Base-by-base conservation (phyloP, 1,140 invertebrate genomes). In the Teleopsis dalmanni region DNA sequence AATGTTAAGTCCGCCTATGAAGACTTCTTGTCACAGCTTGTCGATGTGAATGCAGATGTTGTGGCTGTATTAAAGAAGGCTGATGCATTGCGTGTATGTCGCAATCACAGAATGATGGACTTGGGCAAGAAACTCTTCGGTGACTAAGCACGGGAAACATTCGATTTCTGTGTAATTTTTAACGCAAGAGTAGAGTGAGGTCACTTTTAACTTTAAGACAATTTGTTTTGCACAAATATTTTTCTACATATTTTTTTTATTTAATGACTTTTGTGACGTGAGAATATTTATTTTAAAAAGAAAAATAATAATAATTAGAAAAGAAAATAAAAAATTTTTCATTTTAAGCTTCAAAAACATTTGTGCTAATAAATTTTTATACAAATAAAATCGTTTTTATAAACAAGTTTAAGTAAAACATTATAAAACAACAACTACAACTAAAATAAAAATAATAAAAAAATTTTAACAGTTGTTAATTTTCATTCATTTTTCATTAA, bases 1-100 rank as follows among this genome's bases (percentile, higher is more conserved):
- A 90, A 88, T 63, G 83, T 90, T 0, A 89, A 91, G 60, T 87
- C 85, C 26, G 89, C 90, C 14, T 92, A 87, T 73, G 90, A 94
- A 73, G 88, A 93, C 72, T 85, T 94, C 61, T 73, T 94, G 11
- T 87, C 85, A 59, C 83, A 85, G 67, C 75, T 92, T 52, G 86
- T 91, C 8, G 85, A 87, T 53, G 85, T 87, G 37, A 88, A 89
- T 71, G 76, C 81, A 40, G 78, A 76, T 70, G 83, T 85, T 25
- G 78, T 78, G 21, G 73, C 79, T n/a, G 83, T 89, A 10, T 72
- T 93, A 25, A 88, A 90, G 68, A 88, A 91, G 60, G 81, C 81
- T 50, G 88, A 89, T 54, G 87, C 85, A 11, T 72, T 89, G 34
- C 81, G 82, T 52, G 85, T 89, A 37, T 91, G 88, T 68, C 77